phyloP scores from a whole-genome alignment of 92 coral and sea anemone genomes.

The Heliopora coerulea region DNA sequence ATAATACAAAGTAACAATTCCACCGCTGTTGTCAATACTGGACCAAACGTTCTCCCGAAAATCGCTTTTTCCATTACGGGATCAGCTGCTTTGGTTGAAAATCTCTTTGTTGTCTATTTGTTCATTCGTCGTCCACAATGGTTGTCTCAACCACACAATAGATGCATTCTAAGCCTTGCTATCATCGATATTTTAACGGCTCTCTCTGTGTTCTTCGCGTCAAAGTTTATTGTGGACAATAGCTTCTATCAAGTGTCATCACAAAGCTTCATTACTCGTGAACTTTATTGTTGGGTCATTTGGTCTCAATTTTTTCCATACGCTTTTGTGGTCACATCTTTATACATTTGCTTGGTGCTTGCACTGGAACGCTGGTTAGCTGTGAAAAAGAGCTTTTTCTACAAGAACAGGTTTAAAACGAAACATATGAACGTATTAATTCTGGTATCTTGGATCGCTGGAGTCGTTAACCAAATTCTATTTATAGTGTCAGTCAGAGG shows the following conservation, averaged over 20 bases:
- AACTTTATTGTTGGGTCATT: conserved; percentile 7
- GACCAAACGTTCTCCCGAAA: too few relatives aligned
- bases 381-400: conserved; percentile 6
- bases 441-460: conserved; percentile 9
- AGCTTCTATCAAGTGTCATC: not conserved
- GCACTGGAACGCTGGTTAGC: conserved; percentile 21
- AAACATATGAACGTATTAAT: conserved; percentile 10
- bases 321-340: not conserved
- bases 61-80: too few relatives aligned
- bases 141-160: not conserved
- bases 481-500: not conserved
- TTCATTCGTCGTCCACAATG: not conserved
- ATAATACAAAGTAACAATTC: too few relatives aligned
- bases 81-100: not conserved
- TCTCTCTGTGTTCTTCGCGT: not conserved
- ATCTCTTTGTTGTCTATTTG: not conserved
- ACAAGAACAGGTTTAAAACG: conserved; percentile 2
- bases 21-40: too few relatives aligned
- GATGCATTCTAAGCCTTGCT: conserved; percentile 1
- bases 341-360: conserved; percentile 9
- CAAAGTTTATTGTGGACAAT: not conserved
- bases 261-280: not conserved
- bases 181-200: not conserved
- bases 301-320: conserved; percentile 2
- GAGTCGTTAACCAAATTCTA: not conserved